These are phyloP conservation scores for Neodiprion lecontei DNA, from an alignment of 1,140 invertebrate genomes.

Conservation along the genomic window DNA sequence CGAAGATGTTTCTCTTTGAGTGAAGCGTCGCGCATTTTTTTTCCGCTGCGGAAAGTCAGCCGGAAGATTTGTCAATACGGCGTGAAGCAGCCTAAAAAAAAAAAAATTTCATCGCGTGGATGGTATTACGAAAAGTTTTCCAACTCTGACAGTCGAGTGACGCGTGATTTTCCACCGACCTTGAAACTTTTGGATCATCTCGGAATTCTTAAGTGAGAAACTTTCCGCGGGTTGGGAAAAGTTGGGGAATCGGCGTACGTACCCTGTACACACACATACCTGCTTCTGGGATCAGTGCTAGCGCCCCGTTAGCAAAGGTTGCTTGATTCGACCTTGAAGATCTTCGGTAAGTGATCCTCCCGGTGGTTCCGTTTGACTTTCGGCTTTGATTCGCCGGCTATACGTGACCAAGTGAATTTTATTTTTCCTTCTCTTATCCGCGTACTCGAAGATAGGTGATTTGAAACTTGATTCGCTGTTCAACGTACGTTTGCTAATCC, in stretches of 20 bases:
- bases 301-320: not conserved
- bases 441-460: not conserved
- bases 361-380: not conserved
- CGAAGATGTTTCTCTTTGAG: too few relatives aligned
- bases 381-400: not conserved
- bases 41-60: not conserved
- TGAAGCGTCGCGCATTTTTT: not conserved
- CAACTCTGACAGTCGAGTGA: not conserved
- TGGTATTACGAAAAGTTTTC: too few relatives aligned
- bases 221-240: not conserved
- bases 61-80: not conserved
- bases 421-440: not conserved
- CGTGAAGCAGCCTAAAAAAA: too few relatives aligned
- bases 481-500: not conserved
- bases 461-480: not conserved
- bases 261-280: not conserved
- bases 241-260: not conserved
- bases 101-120: too few relatives aligned
- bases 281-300: not conserved
- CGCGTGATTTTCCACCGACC: conserved; percentile 1
- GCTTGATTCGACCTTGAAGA: not conserved
- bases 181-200: conserved; percentile 4
- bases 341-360: not conserved
- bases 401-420: not conserved
- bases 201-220: conserved; percentile 7